Percentiles rank a stretch among this genome's conserved stretches.
phyloP scores from a whole-genome alignment of 2,888 invertebrate species.

The Epicampocera succincta region DNA sequence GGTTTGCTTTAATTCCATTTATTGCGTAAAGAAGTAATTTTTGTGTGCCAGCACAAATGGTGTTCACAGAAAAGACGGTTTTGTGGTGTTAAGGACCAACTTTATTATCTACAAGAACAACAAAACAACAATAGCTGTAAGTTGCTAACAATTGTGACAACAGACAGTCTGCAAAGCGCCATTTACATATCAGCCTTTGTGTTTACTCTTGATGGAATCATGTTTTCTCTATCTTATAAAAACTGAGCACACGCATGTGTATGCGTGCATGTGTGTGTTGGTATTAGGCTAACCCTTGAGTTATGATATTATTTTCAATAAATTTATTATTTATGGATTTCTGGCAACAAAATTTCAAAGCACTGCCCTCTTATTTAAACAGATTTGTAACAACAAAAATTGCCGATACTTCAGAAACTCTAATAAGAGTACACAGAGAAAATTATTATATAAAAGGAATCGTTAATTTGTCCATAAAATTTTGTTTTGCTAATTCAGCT shows the following conservation, averaged over 20 bases:
- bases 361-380: too few species aligned
- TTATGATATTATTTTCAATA: too few species aligned
- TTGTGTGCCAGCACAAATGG: neutral
- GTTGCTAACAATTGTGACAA: constrained; percentile 27
- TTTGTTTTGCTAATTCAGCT: too few species aligned
- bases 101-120: constrained; percentile 9
- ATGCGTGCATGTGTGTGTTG: too few species aligned
- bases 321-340: too few species aligned
- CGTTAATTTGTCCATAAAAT: too few species aligned
- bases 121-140: constrained; percentile 16
- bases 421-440: too few species aligned
- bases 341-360: too few species aligned
- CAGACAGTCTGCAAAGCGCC: constrained; percentile 32
- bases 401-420: too few species aligned
- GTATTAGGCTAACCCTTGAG: too few species aligned
- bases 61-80: neutral
- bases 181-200: constrained; percentile 44
- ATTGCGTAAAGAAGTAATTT: constrained; percentile 5
- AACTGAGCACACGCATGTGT: neutral
- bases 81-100: neutral
- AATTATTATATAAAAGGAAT: too few species aligned
- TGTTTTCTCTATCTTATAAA: neutral
- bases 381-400: too few species aligned
- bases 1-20: constrained; percentile 26
- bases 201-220: neutral